These are phyloP conservation scores for Colletes collaris DNA, from an alignment of 2,888 invertebrate genomes.

Conservation along the genomic window DNA sequence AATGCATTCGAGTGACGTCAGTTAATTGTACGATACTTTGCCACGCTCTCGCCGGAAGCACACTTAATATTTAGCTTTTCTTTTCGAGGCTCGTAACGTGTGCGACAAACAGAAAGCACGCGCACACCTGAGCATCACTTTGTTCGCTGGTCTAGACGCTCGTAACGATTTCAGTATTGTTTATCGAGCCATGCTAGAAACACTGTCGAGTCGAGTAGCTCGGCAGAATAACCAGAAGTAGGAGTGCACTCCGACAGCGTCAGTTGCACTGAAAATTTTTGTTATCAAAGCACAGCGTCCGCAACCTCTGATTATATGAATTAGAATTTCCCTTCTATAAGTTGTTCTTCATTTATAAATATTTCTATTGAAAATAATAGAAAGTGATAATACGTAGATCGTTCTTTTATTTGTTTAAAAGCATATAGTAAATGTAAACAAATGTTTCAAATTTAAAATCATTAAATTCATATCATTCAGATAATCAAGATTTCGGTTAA, in stretches of 20 bases:
- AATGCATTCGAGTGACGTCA: neutral
- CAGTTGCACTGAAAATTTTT: neutral
- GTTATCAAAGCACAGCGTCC: neutral
- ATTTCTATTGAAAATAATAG: no score
- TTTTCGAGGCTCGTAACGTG: neutral
- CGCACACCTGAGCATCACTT: conserved; percentile 5
- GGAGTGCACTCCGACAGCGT: conserved; percentile 19
- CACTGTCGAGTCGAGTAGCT: conserved; percentile 22
- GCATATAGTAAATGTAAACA: no score
- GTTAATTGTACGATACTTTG: neutral
- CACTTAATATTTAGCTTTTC: neutral
- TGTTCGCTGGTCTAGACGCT: conserved; percentile 8
- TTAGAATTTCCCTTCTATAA: no score
- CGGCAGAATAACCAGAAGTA: conserved; percentile 24
- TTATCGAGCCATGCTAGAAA: conserved; percentile 10
- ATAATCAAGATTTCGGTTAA: neutral
- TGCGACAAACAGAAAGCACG: neutral
- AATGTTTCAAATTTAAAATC: neutral
- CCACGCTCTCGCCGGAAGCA: no score
- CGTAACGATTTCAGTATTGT: conserved; percentile 32
- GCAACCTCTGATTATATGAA: no score
- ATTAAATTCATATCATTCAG: neutral
- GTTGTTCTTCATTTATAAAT: no score
- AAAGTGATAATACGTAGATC: no score
- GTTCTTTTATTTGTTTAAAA: no score